Evolutionary conservation across 1,140 invertebrate species (phyloP), one percentile per base, ranked within the genome.

Genomic region (Gyrodactylus salaris): DNA sequence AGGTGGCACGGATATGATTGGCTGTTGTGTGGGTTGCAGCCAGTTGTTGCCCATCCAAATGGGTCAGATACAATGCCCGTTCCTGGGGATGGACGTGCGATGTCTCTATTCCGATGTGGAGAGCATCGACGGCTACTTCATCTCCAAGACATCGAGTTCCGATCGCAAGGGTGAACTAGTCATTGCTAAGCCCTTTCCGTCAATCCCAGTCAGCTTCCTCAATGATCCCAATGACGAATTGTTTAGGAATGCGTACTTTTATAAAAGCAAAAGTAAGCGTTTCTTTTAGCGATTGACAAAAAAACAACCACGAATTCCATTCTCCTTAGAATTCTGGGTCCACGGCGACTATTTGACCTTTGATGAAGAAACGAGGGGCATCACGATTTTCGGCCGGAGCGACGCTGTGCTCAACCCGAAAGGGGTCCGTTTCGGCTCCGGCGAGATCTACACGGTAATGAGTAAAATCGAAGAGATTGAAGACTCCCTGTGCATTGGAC

Each of bases 401-500:
- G 85, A 85, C 79, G 84, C 83, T 0, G 85, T 84, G 0, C 76
- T 85, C n/a, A 85, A 85, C 78, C 84, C 84, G 24, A 84, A 83
- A 79, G 85, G 85, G 27, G 84, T 85, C 1, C 77, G 85, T 25
- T 85, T 85, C 80, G 85, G 85, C 24, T 84, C 83, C 77, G 82
- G 84, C 21, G 85, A 85, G 79, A 84, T 85, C 74, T 85, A 85
- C 76, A 81, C 82, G 77, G 79, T 85, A 74, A 82, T 83, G 83
- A 83, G 84, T 73, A 76, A 76, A 22, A 79, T 84, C 77, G 78
- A 80, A 74, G 80, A 83, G 77, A 79, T 85, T 1, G 77, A 78
- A 26, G 84, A 85, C 77, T 84, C 82, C 75, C 76, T 85, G 25
- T 84, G 84, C 77, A 83, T 84, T 2, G 82, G 82, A 1, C 82